Base-by-base conservation (phyloP, 64 coral and sea anemone genomes). In the Pocillopora verrucosa region DNA sequence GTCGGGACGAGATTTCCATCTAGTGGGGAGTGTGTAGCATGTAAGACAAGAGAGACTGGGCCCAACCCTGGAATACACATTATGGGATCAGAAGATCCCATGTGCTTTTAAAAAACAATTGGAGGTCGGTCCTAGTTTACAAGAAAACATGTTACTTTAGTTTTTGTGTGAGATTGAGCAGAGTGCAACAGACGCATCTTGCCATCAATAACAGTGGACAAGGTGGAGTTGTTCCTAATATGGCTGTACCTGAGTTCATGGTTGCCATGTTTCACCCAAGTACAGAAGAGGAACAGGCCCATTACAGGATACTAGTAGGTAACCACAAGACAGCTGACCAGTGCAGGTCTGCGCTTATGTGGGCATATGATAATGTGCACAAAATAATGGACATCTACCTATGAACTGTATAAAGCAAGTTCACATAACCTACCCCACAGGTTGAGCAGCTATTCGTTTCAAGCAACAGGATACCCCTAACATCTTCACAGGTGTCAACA, bases 311-410 rank as follows among this genome's bases (percentile, higher is more conserved):
- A 30, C 65, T 90, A 30, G 78, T 90, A 62, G 73, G 45, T 56
- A 79, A 90, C 37, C 88, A 90, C 88, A 93, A 93, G 63, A 93
- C 83, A 15, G 76, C 85, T 58, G 84, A 58, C 61, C 30, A 56
- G 30, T 93, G 88, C 76, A 78, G 91, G 51, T 76, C 91, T 73
- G 91, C 91, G 63, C 77, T 93, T 81, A 37, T 93, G 11, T 93
- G 91, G 91, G 41, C 76, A 26, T 88, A 93, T 58, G 67, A 75
- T 60, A 86, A 88, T 75, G 58, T 83, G 57, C 34, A 93, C 65
- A 82, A 36, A 56, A 70, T 83, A 68, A 88, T 88, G 65, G 77
- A 93, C 19, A 93, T 77, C 4, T 82, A 88, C 78, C 62, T 88
- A 10, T 88, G 62, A 82, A 93, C 76, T 73, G 61, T 86, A 57